phyloP scores from a whole-genome alignment of 2,888 invertebrate genomes.

The Drosophila fulvimacula region DNA sequence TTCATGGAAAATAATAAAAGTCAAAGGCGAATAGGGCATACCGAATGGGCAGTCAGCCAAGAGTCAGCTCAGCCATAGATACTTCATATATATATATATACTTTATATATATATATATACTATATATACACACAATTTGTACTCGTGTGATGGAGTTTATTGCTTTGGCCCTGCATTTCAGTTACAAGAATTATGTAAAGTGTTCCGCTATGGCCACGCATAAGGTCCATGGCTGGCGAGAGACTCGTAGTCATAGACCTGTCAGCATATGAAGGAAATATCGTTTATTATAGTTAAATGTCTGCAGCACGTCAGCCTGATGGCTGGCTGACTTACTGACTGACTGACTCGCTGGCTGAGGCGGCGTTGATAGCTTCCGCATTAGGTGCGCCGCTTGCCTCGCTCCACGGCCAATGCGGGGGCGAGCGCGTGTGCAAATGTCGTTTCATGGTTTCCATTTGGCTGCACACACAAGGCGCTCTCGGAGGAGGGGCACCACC shows the following conservation, averaged over 20 bases:
- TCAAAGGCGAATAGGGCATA: conserved; percentile 31
- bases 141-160: conserved; percentile 28
- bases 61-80: conserved; percentile 9
- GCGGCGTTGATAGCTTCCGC: conserved; percentile 59
- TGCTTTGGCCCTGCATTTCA: conserved; percentile 34
- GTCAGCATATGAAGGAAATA: conserved; percentile 63
- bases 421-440: conserved; percentile 38
- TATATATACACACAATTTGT: conserved; percentile 1
- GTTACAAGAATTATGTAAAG: conserved; percentile 55
- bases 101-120: background rate
- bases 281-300: conserved; percentile 76
- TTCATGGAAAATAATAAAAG: conserved; percentile 63
- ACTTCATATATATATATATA: background rate
- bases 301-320: conserved; percentile 62
- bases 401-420: background rate
- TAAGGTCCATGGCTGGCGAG: too few relatives aligned
- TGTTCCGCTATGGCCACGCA: conserved; percentile 33
- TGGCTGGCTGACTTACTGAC: conserved; percentile 49
- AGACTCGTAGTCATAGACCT: conserved; percentile 20
- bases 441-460: conserved; percentile 63
- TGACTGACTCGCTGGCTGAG: conserved; percentile 16
- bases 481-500: too few relatives aligned
- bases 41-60: conserved; percentile 37
- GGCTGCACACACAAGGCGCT: conserved; percentile 40
- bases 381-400: background rate